Conservation (phyloP, 2,888 invertebrate genomes). For the Xylocampa areola region DNA sequence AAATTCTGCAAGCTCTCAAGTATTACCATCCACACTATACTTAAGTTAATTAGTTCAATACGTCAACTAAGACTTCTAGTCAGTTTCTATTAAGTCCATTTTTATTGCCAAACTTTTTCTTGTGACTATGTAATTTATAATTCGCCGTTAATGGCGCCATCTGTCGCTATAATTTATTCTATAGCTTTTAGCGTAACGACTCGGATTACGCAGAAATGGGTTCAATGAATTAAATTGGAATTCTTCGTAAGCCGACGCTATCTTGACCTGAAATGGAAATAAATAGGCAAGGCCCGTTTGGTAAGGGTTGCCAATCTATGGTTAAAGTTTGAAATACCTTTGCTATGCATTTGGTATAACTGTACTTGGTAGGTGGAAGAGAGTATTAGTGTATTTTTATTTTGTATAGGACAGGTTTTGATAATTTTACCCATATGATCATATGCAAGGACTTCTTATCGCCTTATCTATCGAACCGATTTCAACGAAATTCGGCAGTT, state of each 20-base stretch:
- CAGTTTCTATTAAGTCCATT: background rate
- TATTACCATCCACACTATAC: too few relatives aligned
- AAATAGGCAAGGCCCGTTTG: background rate
- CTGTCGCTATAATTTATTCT: conserved; percentile 48
- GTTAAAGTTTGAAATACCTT: too few relatives aligned
- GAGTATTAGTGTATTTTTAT: too few relatives aligned
- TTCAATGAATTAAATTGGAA: conserved; percentile 43
- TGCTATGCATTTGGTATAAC: too few relatives aligned
- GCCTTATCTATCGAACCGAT: too few relatives aligned
- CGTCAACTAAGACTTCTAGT: background rate
- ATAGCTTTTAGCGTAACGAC: conserved; percentile 28
- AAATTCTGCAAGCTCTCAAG: too few relatives aligned
- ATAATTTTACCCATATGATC: too few relatives aligned
- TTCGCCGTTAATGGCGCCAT: conserved; percentile 46
- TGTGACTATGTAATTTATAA: conserved; percentile 27
- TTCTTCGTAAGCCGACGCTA: conserved; percentile 24
- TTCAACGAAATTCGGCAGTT: too few relatives aligned
- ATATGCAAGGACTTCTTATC: too few relatives aligned
- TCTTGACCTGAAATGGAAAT: conserved; percentile 25
- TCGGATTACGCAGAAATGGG: conserved; percentile 38
- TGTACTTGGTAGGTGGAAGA: too few relatives aligned
- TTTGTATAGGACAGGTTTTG: too few relatives aligned
- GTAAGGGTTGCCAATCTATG: conserved; percentile 9
- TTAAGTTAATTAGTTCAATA: too few relatives aligned
- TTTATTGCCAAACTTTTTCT: conserved; percentile 20